These are phyloP conservation scores for Archocentrus centrarchus DNA, from an alignment of 2,113 vertebrate genomes.

Conservation along the genomic window DNA sequence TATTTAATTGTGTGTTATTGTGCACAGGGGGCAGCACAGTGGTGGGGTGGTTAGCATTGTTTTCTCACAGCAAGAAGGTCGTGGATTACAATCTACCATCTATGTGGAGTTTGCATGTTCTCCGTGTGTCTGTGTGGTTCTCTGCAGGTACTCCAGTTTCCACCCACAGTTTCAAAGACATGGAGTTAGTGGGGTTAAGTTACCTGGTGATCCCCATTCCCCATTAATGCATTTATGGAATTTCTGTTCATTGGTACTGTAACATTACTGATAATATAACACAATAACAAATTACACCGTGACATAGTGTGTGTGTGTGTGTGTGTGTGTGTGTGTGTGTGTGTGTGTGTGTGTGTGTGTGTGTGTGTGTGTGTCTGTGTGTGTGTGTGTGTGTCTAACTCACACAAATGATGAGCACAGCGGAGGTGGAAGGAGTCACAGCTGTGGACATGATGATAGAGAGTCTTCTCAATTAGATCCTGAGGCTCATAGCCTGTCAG, in stretches of 20 bases:
- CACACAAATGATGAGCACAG: slow-evolving; percentile 96
- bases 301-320: not conserved
- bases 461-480: slow-evolving; percentile 98
- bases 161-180: too few relatives aligned
- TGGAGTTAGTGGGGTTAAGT: too few relatives aligned
- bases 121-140: too few relatives aligned
- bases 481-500: slow-evolving; percentile 98
- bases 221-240: not conserved
- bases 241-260: not conserved
- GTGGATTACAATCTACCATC: too few relatives aligned
- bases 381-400: slow-evolving; percentile 70
- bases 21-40: too few relatives aligned
- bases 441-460: slow-evolving; percentile 97
- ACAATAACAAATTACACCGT: not conserved
- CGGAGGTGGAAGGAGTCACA: slow-evolving; percentile 98
- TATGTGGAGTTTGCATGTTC: too few relatives aligned
- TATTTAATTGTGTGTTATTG: not conserved
- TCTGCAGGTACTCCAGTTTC: too few relatives aligned
- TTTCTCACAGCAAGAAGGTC: too few relatives aligned
- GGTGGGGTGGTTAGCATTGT: too few relatives aligned
- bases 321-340: not conserved
- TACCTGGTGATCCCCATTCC: too few relatives aligned
- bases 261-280: not conserved
- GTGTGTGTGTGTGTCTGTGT: too few relatives aligned
- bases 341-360: too few relatives aligned